Evolutionary conservation across 2,797 vertebrate genomes (phyloP), one percentile per base, ranked within the genome.

Genomic region (Meda fulgida): DNA sequence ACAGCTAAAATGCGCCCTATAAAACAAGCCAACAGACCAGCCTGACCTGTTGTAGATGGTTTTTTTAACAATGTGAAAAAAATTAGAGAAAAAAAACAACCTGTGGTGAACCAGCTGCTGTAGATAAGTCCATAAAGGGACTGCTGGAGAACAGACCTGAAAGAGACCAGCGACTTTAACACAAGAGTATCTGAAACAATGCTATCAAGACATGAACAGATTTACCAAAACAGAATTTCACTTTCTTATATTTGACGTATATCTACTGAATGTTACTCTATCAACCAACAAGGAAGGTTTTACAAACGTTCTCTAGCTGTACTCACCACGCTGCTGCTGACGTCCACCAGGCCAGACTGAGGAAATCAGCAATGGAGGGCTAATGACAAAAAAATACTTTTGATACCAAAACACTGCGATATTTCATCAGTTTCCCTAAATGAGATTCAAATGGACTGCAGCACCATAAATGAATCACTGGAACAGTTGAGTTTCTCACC

Each of bases 291-390:
- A 6, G 10, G 21, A 18, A 29, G 0, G 11, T 63, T 43, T 63
- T 5, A 43, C 14, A 1, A 43, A 31, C 18, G 6, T 80, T 40
- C 18, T 43, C 3, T 31, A 13, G 19, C 10, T 18, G 34, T 31
- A 66, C 96, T 97, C 91, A 99, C 98, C 98, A 99, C 76, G 98
- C 97, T 23, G 97, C 94, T 0, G 98, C 97, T 0, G 98, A 99
- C 0, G 97, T 97, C 97, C 98, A 98, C 98, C 98, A 99, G 58
- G 98, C 97, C 46, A 99, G 86, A 89, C 94, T 99, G 88, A 99
- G 94, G 83, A 99, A 88, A 89, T 99, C 98, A 18, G 97, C 95
- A 46, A 99, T 93, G 3, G 98, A 99, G 18, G 98, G 98, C 98
- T 99, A 84, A 69, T 84, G 6, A 88, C 10, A 80, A 43, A 63